Evolutionary conservation across 1,140 invertebrate genomes (phyloP), one percentile per base, ranked within the genome.

Genomic region (Paraescarpia echinospica): DNA sequence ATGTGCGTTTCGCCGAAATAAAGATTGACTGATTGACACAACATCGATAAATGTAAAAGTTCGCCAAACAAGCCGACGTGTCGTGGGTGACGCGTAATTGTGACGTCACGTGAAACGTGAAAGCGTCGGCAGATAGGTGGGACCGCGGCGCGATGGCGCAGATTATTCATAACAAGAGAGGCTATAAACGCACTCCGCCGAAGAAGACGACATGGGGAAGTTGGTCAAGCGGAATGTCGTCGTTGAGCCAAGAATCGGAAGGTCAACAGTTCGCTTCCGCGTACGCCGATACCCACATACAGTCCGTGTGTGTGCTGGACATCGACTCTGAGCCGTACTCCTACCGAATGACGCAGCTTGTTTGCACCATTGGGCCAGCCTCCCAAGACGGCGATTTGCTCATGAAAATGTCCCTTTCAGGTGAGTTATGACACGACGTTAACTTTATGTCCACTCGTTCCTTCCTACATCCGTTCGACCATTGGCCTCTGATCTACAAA

Each of bases 301-400:
- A 99, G 94, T 99, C 99, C 96, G 97, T 99, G 96, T 99, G 98
- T 96, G 97, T 97, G 89, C 97, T 99, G 94, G 98, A 99, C 96
- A 99, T 99, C 93, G 98, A 99, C 95, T 98, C 96, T 2, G 95
- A 96, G 34, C 96, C 97, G 6, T 95, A 96, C 92, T 93, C 95
- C 35, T 93, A 95, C 77, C 95, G 99, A 93, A 97, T 99, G n/a
- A 99, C 99, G 1, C 99, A 99, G 59, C 99, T 99, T 94, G 99
- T 99, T 95, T 99, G 99, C 96, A 99, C 99, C 31, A 99, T 99
- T 95, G 99, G 98, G 98, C 95, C 90, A 12, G 34, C 59, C 59
- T 77, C 59, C 2, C 59, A 77, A 77, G 59, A 77, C 59, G 18
- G 8, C 59, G 22, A 27, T 77, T 22, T 77, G 22, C 59, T 77